A percentile compares a stretch with the other conserved stretches of the same genome.
These are phyloP conservation scores for Pseudorhombus dupliciocellatus DNA, from an alignment of 2,113 vertebrate species.

Conservation along the genomic window DNA sequence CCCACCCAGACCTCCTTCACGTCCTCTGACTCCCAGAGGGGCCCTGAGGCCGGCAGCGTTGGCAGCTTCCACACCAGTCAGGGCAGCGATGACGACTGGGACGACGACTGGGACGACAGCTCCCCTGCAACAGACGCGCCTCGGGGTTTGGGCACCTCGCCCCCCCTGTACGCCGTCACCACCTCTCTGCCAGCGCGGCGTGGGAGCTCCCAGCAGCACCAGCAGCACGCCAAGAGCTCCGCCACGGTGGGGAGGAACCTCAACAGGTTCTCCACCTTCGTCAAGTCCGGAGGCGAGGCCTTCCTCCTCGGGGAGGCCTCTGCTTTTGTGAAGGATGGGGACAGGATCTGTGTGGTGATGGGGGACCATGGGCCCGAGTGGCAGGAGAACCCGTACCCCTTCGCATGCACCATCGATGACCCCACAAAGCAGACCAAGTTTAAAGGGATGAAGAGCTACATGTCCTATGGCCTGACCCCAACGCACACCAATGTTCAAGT, in stretches of 20 bases:
- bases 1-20: constrained; percentile 66
- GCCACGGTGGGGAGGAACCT: constrained; percentile 94
- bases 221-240: constrained; percentile 86
- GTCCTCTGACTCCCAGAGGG: constrained; percentile 67
- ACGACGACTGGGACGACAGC: constrained; percentile 95
- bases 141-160: constrained; percentile 70
- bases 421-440: constrained; percentile 99
- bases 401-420: constrained; percentile 94
- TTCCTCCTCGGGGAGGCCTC: constrained; percentile 93
- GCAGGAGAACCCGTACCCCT: constrained; percentile 93
- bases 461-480: constrained; percentile 93
- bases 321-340: constrained; percentile 90
- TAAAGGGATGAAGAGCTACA: constrained; percentile 99
- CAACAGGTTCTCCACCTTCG: constrained; percentile 96
- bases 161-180: constrained; percentile 80
- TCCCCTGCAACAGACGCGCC: constrained; percentile 83
- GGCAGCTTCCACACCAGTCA: constrained; percentile 85
- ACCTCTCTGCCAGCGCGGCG: constrained; percentile 78
- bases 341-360: constrained; percentile 91
- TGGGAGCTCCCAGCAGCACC: constrained; percentile 66
- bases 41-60: constrained; percentile 30
- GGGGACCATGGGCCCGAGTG: constrained; percentile 90
- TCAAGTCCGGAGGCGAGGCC: constrained; percentile 95
- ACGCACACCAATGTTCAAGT: constrained; percentile 91
- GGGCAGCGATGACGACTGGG: constrained; percentile 96